Evolutionary conservation across 2,797 vertebrate genomes (phyloP).

Genomic region (Florisuga fusca): DNA sequence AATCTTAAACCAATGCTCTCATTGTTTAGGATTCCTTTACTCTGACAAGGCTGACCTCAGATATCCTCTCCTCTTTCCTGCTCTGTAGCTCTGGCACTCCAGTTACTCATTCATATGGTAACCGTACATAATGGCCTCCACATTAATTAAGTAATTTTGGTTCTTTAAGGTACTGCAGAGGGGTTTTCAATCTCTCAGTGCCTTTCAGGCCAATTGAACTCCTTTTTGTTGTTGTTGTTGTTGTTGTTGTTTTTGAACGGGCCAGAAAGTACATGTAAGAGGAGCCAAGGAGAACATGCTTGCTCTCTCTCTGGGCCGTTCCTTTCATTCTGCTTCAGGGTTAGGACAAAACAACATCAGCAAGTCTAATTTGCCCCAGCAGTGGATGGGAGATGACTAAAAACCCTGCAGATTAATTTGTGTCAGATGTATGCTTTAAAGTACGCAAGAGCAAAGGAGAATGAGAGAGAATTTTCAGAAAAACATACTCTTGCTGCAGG

Average conservation of each 20-base stretch:
- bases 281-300: slow-evolving; percentile 60
- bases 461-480: slow-evolving; percentile 8
- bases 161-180: slow-evolving; percentile 66
- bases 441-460: slow-evolving; percentile 17
- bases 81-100: slow-evolving; percentile 83
- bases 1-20: slow-evolving; percentile 75
- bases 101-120: slow-evolving; percentile 89
- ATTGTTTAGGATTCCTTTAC: slow-evolving; percentile 78
- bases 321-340: slow-evolving; percentile 60
- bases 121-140: slow-evolving; percentile 85
- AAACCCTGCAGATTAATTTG: slow-evolving; percentile 74
- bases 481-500: neutral
- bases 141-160: slow-evolving; percentile 79
- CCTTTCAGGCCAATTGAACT: slow-evolving; percentile 76
- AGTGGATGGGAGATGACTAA: slow-evolving; percentile 71
- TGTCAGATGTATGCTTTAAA: slow-evolving; percentile 62
- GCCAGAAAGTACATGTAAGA: slow-evolving; percentile 56
- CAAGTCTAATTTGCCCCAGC: slow-evolving; percentile 74
- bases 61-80: slow-evolving; percentile 85
- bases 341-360: slow-evolving; percentile 72
- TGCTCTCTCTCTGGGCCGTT: slow-evolving; percentile 49
- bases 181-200: slow-evolving; percentile 56
- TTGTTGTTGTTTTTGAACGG: neutral
- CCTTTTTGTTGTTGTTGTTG: neutral
- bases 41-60: slow-evolving; percentile 82